Evolutionary conservation across 35 echinoderm and acorn worm genomes (phyloP), one percentile per base, ranked within the genome.

Genomic region (Ophioderma brevispina): DNA sequence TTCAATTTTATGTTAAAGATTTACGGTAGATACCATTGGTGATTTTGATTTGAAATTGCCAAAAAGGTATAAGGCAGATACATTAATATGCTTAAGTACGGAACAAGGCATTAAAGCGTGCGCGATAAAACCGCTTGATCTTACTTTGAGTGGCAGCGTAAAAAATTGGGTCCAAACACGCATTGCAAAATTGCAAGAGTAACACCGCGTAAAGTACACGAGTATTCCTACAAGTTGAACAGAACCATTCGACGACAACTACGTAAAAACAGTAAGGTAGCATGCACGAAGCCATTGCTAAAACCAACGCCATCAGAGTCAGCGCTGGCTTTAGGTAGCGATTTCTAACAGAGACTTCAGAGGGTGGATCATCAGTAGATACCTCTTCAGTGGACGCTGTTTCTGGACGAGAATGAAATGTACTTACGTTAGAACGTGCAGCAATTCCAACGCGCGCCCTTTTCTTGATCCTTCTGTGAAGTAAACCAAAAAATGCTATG

Each of bases 141-240:
- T 85, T 85, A 64, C 52, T 85, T 37, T 85, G 83, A 21, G 83
- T 85, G 0, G 52, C 83, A 37, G 83, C 83, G 35, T 85, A 85
- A 37, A 85, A 18, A 36, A 85, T 64, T 1, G 83, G 83, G 36
- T 85, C 63, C 25, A 85, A 64, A 59, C 83, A 85, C 6, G 83
- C 33, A 64, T 64, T 85, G 36, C 28, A 25, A 33, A 36, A 85
- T 59, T 64, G 31, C 50, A 85, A 21, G 36, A 64, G 33, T 37
- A 59, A 52, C n/a, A 85, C 30, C 14, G 34, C 28, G 37, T 64
- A 52, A 37, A 31, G 83, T 35, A 59, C 63, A 13, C 13, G 17
- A 15, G 36, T 43, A 8, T 52, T 34, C 13, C 36, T 59, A 35
- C 83, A 85, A 15, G 28, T 0, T 11, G 83, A 30, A 59, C 83